Conservation (phyloP, 92 coral and sea anemone genomes). For the Zoanthus sociatus region DNA sequence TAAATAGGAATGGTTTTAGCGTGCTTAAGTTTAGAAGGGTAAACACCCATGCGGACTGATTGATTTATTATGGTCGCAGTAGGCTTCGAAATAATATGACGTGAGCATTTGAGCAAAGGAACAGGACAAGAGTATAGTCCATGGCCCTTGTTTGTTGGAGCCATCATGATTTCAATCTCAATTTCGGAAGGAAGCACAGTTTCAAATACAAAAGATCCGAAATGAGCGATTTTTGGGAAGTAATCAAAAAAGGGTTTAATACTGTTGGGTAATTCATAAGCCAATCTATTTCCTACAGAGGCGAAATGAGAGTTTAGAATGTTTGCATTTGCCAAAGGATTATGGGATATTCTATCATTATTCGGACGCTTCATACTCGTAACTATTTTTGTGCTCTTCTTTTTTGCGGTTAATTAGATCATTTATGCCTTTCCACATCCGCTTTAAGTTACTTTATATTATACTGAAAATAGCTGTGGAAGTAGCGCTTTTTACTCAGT, state of each 20-base stretch:
- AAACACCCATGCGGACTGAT: slow-evolving; percentile 37
- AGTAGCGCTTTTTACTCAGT: too few species aligned
- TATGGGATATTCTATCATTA: not conserved
- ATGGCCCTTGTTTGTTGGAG: slow-evolving; percentile 25
- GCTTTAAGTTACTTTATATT: too few species aligned
- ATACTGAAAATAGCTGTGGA: too few species aligned
- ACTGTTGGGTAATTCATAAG: too few species aligned
- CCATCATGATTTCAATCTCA: not conserved
- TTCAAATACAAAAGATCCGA: slow-evolving; percentile 39
- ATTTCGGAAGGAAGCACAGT: too few species aligned
- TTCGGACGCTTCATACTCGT: not conserved
- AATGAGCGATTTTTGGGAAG: not conserved
- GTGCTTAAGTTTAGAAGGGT: slow-evolving; percentile 29
- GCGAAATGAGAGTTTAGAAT: too few species aligned
- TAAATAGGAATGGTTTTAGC: too few species aligned
- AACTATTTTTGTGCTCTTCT: not conserved
- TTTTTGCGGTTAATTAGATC: too few species aligned
- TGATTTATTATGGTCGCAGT: not conserved
- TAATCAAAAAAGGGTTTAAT: not conserved
- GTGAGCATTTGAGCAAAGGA: slow-evolving; percentile 26
- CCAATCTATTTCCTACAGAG: not conserved
- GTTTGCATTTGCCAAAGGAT: not conserved
- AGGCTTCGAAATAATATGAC: slow-evolving; percentile 6
- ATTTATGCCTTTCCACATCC: too few species aligned
- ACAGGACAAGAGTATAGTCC: slow-evolving; percentile 46